Percentiles rank a stretch among this genome's conserved stretches.
Evolutionary conservation across 2,113 vertebrate species (phyloP).

Genomic region (Coryphaenoides rupestris): DNA sequence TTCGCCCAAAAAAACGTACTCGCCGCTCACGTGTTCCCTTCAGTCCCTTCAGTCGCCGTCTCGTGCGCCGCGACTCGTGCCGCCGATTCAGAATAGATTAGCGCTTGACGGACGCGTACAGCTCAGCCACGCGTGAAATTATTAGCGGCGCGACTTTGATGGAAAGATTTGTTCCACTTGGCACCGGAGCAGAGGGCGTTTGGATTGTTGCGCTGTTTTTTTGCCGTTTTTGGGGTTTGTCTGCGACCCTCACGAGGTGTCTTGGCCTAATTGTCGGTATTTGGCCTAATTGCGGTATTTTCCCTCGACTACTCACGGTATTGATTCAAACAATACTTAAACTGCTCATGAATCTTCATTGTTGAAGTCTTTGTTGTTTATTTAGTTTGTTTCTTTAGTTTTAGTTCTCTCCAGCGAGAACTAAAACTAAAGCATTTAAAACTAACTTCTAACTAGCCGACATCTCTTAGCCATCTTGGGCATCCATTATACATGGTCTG

Average conservation of each 20-base stretch:
- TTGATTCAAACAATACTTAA: too few relatives aligned
- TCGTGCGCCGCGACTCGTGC: constrained; percentile 19
- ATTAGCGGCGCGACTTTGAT: background rate
- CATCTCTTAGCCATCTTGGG: constrained; percentile 25
- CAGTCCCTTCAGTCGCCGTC: constrained; percentile 38
- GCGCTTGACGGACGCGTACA: constrained; percentile 4
- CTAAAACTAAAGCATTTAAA: constrained; percentile 8
- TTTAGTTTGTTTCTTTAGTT: background rate
- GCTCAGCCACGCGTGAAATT: background rate
- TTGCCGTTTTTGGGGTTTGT: constrained; percentile 9
- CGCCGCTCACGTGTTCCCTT: constrained; percentile 40
- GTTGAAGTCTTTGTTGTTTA: background rate
- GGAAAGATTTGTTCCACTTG: background rate
- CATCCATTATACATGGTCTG: constrained; percentile 64
- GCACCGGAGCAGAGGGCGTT: too few relatives aligned
- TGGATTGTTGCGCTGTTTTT: background rate
- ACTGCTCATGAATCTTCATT: constrained; percentile 5
- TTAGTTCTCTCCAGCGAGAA: constrained; percentile 3
- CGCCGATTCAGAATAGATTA: constrained; percentile 19
- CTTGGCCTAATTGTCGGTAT: background rate
- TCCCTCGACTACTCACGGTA: too few relatives aligned
- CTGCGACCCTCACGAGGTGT: background rate
- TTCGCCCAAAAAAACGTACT: constrained; percentile 44
- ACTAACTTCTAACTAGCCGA: constrained; percentile 19
- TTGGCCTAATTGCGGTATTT: too few relatives aligned